Conservation (phyloP, 2,113 vertebrate genomes). For the Platycercus adscitus region DNA sequence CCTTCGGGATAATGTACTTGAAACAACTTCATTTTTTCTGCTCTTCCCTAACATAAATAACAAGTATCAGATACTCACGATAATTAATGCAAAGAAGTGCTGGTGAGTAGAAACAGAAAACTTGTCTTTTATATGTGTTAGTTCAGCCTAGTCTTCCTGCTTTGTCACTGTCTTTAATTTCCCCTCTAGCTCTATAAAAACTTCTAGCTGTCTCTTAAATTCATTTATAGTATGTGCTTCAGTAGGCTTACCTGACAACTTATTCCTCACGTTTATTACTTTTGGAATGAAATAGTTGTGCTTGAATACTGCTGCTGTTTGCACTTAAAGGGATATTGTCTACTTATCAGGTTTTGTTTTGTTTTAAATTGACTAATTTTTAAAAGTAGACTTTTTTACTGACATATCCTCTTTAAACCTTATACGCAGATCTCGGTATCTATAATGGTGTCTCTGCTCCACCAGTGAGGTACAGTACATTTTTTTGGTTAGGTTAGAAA, state of each 20-base stretch:
- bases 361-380: slow-evolving; percentile 52
- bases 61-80: neutral
- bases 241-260: slow-evolving; percentile 63
- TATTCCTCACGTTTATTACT: slow-evolving; percentile 66
- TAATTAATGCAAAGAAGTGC: slow-evolving; percentile 40
- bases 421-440: neutral
- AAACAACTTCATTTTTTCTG: neutral
- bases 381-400: neutral
- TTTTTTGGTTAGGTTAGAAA: neutral
- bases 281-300: slow-evolving; percentile 53
- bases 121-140: slow-evolving; percentile 37
- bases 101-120: slow-evolving; percentile 22
- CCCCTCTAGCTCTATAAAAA: slow-evolving; percentile 54
- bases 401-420: neutral
- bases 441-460: slow-evolving; percentile 42
- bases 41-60: slow-evolving; percentile 25
- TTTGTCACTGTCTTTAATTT: slow-evolving; percentile 61
- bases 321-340: slow-evolving; percentile 41
- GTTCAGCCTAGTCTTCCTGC: neutral
- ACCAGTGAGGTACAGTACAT: neutral
- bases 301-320: slow-evolving; percentile 41
- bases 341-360: slow-evolving; percentile 24
- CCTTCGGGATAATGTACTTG: neutral
- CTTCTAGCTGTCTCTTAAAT: slow-evolving; percentile 58
- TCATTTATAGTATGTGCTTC: slow-evolving; percentile 65